Percentiles rank a stretch among this genome's conserved stretches.
Conservation (phyloP, 2,797 vertebrate genomes). For the Coreius guichenoti region DNA sequence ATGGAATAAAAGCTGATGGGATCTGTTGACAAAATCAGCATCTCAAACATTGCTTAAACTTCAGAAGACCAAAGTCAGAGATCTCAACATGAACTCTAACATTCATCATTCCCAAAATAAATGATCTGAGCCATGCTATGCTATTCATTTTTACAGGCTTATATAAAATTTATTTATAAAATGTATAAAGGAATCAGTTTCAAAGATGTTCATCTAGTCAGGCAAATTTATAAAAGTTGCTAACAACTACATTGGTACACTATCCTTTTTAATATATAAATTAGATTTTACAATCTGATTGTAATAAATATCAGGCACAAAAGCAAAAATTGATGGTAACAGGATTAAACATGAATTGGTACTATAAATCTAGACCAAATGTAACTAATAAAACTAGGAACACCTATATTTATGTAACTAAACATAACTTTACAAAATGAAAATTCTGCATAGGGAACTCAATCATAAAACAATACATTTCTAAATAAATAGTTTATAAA, state of each 20-base stretch:
- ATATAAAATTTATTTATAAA: background rate
- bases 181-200: background rate
- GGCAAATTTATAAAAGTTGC: background rate
- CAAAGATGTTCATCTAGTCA: background rate
- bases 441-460: background rate
- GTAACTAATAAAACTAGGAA: background rate
- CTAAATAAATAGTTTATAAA: background rate
- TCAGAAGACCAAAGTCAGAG: background rate
- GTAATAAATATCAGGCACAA: background rate
- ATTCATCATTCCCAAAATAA: background rate
- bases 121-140: background rate
- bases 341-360: background rate
- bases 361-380: background rate
- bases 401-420: background rate
- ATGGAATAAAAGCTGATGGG: background rate
- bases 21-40: background rate
- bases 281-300: background rate
- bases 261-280: background rate
- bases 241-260: background rate
- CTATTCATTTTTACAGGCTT: background rate
- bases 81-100: background rate
- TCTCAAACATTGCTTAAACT: background rate
- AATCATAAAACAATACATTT: background rate
- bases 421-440: background rate
- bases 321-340: background rate